These are phyloP conservation scores for Malaclemys terrapin DNA, from an alignment of 2,113 vertebrate species.

Conservation along the genomic window DNA sequence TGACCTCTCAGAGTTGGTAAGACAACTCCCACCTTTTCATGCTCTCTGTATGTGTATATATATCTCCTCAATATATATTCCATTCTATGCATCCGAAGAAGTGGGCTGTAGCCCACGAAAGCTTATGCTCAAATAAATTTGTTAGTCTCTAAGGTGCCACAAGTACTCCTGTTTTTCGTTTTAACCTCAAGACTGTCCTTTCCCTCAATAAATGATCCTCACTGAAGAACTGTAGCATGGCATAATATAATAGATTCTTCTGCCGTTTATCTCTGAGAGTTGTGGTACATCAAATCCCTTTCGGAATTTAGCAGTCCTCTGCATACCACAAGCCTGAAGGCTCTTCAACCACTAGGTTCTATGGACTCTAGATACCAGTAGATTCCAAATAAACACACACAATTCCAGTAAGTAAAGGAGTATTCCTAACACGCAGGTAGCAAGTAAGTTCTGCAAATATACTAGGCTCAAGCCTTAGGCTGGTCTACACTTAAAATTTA, in stretches of 20 bases:
- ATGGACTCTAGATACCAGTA: neutral
- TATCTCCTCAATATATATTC: no score
- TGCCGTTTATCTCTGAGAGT: neutral
- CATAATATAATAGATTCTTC: neutral
- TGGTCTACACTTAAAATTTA: neutral
- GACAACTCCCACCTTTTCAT: no score
- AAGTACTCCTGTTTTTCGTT: no score
- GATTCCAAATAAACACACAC: neutral
- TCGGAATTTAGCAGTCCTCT: neutral
- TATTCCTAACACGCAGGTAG: neutral
- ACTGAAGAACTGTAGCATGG: fast-evolving
- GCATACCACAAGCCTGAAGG: neutral
- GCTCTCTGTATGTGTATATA: no score
- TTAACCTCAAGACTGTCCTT: neutral
- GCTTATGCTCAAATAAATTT: no score
- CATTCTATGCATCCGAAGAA: no score
- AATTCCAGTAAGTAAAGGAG: neutral
- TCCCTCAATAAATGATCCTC: fast-evolving
- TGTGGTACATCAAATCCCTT: neutral
- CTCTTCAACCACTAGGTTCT: neutral
- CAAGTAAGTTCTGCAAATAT: neutral
- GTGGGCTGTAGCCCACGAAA: no score
- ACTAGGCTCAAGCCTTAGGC: neutral
- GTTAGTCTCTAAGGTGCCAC: no score
- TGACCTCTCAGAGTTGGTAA: no score